Evolutionary conservation across 2,113 vertebrate species (phyloP).

Genomic region (Diphyllodes magnificus): DNA sequence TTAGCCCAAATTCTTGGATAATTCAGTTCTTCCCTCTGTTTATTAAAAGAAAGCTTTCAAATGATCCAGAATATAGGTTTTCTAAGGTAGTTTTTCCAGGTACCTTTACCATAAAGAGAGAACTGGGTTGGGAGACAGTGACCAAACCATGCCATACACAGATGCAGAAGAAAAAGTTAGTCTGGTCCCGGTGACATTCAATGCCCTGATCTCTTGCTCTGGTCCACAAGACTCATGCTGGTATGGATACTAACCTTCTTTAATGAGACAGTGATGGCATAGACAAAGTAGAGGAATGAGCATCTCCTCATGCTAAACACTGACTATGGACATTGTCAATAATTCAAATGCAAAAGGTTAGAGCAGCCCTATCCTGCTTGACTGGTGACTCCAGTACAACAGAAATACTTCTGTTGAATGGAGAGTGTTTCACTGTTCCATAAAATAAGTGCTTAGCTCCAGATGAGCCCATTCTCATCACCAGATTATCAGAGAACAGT

Average conservation of each 20-base stretch:
- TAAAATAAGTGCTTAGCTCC: neutral
- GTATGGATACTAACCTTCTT: neutral
- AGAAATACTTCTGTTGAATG: neutral
- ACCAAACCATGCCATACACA: neutral
- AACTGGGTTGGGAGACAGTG: neutral
- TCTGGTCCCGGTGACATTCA: neutral
- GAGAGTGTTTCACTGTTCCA: neutral
- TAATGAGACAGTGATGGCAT: neutral
- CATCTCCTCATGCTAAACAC: neutral
- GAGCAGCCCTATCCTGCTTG: neutral
- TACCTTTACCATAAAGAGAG: neutral
- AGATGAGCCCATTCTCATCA: neutral
- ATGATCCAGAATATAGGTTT: neutral
- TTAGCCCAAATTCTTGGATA: neutral
- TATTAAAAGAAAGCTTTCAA: neutral
- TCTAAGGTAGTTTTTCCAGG: neutral
- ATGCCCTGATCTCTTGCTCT: neutral
- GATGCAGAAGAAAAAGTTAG: neutral
- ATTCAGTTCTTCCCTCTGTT: neutral
- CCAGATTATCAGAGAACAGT: neutral
- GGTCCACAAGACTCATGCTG: neutral
- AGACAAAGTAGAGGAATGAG: neutral
- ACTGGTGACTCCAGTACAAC: neutral
- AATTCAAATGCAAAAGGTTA: neutral
- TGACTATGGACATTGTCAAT: neutral